Evolutionary conservation across 1,140 invertebrate genomes (phyloP).

Genomic region (Zaprionus ornatus): DNA sequence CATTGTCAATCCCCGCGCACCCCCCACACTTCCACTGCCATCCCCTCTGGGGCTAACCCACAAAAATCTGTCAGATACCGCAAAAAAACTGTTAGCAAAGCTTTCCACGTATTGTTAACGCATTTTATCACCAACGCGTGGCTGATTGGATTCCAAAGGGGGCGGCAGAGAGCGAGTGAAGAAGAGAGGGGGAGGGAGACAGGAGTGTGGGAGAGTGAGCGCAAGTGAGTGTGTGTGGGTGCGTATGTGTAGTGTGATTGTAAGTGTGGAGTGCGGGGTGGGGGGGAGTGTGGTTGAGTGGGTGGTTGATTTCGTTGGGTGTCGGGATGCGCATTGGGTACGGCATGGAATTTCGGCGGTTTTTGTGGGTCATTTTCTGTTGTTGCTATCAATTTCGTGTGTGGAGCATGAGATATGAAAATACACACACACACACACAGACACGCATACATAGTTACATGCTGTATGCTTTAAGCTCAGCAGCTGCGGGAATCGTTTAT

Average conservation of each 20-base stretch:
- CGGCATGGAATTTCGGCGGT: conserved; percentile 30
- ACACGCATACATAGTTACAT: background rate
- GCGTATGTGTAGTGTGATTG: background rate
- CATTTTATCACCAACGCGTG: conserved; percentile 81
- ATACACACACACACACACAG: background rate
- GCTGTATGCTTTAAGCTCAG: conserved; percentile 10
- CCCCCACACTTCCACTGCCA: background rate
- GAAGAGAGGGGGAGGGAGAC: background rate
- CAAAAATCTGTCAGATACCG: conserved; percentile 80
- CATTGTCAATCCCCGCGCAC: background rate
- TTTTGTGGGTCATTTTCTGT: conserved; percentile 74
- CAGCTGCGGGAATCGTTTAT: conserved; percentile 35
- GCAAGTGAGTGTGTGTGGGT: conserved; percentile 6
- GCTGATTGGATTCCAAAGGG: conserved; percentile 74
- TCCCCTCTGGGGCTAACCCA: conserved; percentile 51
- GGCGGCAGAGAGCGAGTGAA: background rate
- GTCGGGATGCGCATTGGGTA: background rate
- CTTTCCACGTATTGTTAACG: conserved; percentile 81
- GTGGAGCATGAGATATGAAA: conserved; percentile 21
- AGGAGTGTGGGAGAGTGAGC: background rate
- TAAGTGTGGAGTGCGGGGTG: conserved; percentile 3
- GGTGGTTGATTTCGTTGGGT: conserved; percentile 6
- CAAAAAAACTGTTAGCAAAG: conserved; percentile 76
- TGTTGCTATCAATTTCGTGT: conserved; percentile 49
- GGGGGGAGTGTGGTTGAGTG: conserved; percentile 3